phyloP scores from a whole-genome alignment of 2,113 vertebrate species.

The Charadrius vociferus region DNA sequence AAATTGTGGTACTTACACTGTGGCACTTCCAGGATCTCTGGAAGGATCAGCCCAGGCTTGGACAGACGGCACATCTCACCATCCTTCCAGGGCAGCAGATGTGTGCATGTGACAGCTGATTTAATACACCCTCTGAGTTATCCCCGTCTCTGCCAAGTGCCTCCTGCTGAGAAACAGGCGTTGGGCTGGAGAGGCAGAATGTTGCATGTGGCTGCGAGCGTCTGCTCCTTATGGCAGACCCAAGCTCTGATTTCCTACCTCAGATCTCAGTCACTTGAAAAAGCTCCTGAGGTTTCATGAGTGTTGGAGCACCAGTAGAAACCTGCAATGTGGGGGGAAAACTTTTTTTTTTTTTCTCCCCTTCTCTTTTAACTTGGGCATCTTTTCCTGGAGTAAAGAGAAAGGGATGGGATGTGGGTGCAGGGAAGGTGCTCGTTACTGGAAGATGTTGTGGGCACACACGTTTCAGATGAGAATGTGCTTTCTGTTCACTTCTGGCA shows the following conservation, averaged over 20 bases:
- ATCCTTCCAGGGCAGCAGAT: not conserved
- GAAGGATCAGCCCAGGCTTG: not conserved
- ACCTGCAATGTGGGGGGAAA: not conserved
- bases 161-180: not conserved
- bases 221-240: not conserved
- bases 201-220: not conserved
- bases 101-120: not conserved
- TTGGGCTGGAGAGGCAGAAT: not conserved
- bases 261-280: not conserved
- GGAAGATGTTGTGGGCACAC: not conserved
- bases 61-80: not conserved
- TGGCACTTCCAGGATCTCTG: not conserved
- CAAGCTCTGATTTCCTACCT: not conserved
- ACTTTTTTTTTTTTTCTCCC: no score
- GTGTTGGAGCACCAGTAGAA: not conserved
- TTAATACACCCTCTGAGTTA: not conserved
- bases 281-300: not conserved
- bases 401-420: not conserved
- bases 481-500: not conserved
- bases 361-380: not conserved
- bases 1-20: accelerated
- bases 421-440: not conserved
- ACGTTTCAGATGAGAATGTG: not conserved
- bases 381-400: not conserved
- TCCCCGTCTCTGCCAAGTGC: not conserved